Evolutionary conservation across 2,797 vertebrate genomes (phyloP).

Genomic region (Todus mexicanus): DNA sequence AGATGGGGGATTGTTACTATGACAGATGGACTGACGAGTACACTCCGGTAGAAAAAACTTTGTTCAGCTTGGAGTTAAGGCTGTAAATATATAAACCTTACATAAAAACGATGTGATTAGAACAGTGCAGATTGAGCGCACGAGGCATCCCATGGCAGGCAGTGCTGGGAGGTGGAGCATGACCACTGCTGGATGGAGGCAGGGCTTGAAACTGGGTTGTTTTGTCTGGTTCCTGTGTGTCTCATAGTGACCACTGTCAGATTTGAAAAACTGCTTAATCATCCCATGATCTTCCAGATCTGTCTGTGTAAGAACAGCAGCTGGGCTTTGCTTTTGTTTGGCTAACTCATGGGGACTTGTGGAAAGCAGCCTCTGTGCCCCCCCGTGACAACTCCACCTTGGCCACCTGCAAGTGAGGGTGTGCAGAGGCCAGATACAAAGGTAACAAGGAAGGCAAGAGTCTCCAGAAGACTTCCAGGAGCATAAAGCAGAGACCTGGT

Average conservation of each 20-base stretch:
- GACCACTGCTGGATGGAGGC: neutral
- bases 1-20: neutral
- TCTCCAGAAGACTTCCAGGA: neutral
- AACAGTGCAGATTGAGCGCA: neutral
- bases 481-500: neutral
- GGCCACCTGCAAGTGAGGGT: neutral
- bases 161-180: neutral
- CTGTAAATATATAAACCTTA: slow-evolving; percentile 23
- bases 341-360: neutral
- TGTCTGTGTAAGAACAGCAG: neutral
- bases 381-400: neutral
- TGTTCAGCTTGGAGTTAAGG: neutral
- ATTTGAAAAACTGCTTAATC: neutral
- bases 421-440: neutral
- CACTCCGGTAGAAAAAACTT: slow-evolving; percentile 26
- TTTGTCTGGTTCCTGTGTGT: neutral
- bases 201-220: neutral
- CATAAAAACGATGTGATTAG: neutral
- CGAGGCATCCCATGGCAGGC: neutral
- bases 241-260: neutral
- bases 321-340: neutral
- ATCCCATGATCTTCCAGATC: neutral
- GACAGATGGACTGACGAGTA: slow-evolving; percentile 50
- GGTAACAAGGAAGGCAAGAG: neutral
- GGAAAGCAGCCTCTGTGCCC: neutral